Base-by-base conservation (phyloP, 2,113 vertebrate species). In the Calypte anna region DNA sequence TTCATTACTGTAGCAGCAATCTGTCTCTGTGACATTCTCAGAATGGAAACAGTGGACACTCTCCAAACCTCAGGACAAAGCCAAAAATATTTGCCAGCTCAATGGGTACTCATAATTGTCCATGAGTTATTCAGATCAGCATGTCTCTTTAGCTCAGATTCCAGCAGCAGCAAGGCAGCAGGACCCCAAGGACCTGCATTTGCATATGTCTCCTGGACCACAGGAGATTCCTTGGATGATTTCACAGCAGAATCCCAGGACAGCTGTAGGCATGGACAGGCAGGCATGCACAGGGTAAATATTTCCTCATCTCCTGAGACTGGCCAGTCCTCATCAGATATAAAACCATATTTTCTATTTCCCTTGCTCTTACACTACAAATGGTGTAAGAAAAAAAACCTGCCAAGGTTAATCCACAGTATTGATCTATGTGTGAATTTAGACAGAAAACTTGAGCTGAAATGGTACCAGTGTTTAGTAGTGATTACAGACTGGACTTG, bases 31-130 rank as follows among this genome's bases (percentile, higher is more conserved):
- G 89, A 91, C 81, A 66, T 58, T 82, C 84, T 95, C 92, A 82
- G 86, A 93, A 94, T 91, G 92, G 91, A 82, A 97, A 92, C 21
- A 82, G 57, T n/a, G 69, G 77, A 84, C 69, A 58, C 21, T 51
- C 70, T 93, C 94, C 88, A 92, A 91, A 95, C 83, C 77, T 61
- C 77, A 88, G 72, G 58, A 92, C 80, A 94, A 86, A 88, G 81
- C 73, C 83, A 93, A 74, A 94, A 93, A 87, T 85, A 93, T 50
- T 93, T 92, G 84, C 46, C 62, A 33, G 36, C 46, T 93, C 67
- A 40, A 69, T 2, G 64, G 36, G 81, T 62, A 68, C 53, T 82
- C 40, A 8, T n/a, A 91, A 89, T 54, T 6, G 3, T 16, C 69
- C 73, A 15, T 5, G 55, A 91, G 64, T 66, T 86, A 76, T 33